These are phyloP conservation scores for Timema podura DNA, from an alignment of 2,888 invertebrate genomes.

Conservation along the genomic window DNA sequence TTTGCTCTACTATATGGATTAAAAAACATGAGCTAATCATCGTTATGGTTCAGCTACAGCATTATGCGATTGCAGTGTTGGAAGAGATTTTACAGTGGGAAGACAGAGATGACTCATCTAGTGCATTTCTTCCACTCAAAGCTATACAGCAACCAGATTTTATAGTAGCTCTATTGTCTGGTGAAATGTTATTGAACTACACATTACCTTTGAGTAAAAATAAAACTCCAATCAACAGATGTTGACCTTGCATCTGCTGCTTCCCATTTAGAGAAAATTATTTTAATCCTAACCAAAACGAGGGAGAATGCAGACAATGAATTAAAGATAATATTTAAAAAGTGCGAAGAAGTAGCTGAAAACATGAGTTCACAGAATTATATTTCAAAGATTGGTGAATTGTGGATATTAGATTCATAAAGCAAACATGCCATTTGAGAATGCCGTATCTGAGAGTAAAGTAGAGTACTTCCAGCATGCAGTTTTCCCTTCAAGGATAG, in stretches of 20 bases:
- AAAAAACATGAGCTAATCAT: background rate
- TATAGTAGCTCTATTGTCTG: background rate
- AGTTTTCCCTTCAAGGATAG: background rate
- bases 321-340: no score
- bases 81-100: conserved; percentile 3
- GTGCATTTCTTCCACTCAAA: background rate
- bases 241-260: no score
- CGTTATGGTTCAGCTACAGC: background rate
- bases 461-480: background rate
- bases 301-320: no score
- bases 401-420: background rate
- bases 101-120: background rate
- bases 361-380: background rate
- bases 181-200: background rate
- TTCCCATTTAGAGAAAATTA: no score
- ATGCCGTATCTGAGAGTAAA: no score
- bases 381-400: background rate
- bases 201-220: background rate
- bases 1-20: background rate
- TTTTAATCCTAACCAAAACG: no score
- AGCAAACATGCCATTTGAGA: background rate
- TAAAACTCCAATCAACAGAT: no score
- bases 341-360: background rate
- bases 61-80: background rate
- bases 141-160: background rate